Evolutionary conservation across 2,113 vertebrate genomes (phyloP).

Genomic region (Illadopsis cleaveri): DNA sequence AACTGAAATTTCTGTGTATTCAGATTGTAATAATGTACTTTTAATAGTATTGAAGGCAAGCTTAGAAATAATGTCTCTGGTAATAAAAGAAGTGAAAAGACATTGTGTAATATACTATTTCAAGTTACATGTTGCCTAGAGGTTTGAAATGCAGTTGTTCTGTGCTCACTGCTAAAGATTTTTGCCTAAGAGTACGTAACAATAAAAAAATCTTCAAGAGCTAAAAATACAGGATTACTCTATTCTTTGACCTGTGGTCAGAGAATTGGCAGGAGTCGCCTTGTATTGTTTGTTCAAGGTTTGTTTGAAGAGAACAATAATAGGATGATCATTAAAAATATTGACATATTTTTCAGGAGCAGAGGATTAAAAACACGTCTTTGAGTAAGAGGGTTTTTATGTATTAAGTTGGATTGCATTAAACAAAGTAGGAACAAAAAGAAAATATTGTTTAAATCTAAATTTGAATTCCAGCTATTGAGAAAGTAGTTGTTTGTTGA

Average conservation of each 20-base stretch:
- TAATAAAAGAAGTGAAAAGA: not conserved
- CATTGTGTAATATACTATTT: not conserved
- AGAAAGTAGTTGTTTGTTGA: not conserved
- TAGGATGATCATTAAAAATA: conserved; percentile 64
- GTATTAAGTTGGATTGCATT: not conserved
- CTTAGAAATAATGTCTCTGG: not conserved
- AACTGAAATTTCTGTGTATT: not conserved
- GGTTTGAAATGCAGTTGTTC: not conserved
- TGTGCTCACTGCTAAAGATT: not conserved
- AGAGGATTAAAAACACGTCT: conserved; percentile 5
- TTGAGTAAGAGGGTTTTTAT: not conserved
- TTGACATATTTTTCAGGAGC: conserved; percentile 22
- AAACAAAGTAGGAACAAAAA: not conserved
- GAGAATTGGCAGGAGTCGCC: conserved; percentile 19
- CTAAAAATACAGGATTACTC: conserved; percentile 60
- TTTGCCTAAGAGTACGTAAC: not conserved
- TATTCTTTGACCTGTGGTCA: conserved; percentile 46
- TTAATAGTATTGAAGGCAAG: not conserved
- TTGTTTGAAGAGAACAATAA: conserved; percentile 61
- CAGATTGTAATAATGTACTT: not conserved
- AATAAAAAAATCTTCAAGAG: conserved; percentile 20
- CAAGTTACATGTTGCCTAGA: not conserved
- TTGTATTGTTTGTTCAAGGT: conserved; percentile 59
- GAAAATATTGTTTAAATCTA: not conserved
- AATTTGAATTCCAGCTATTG: not conserved